Base-by-base conservation (phyloP, 1,140 invertebrate species). In the Heliconius congener region DNA sequence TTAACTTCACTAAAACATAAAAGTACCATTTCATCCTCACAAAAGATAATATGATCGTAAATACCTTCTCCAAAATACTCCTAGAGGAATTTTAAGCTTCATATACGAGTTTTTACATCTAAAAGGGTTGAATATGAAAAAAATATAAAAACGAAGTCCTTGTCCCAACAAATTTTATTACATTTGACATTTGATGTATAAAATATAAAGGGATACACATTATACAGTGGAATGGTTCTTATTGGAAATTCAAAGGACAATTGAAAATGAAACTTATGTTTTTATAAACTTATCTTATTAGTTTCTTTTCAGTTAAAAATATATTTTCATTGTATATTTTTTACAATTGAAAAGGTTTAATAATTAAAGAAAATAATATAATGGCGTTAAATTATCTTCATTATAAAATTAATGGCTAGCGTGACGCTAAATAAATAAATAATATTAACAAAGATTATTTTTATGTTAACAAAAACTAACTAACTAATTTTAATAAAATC, bases 121-220 rank as follows among this genome's bases (percentile, higher is more conserved):
- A 83, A 87, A 90, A 90, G 87, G 89, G 90, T 88, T 92, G 86
- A 82, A 83, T 85, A 81, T 82, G 80, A 85, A 88, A 88, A 87
- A 52, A 86, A 79, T 76, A 85, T 83, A 89, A 89, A 90, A 86
- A 74, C 84, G 82, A 85, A 88, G 90, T 89, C 88, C 81, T 85
- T 89, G 89, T 85, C 84, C 87, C 82, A 72, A 86, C 82, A 82
- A 88, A 86, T 90, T 93, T 91, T 93, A 93, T 92, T 87, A 84
- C 84, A 77, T 86, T 87, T 85, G 84, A 87, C 86, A 84, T 86
- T 86, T 91, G 90, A 92, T 86, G 89, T 88, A 91, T 88, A 86
- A 81, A 70, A 77, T 46, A 57, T 81, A 77, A 81, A 77, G 27
- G 60, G 11, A 66, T 57, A 57, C 55, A 57, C 9, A 11, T 23